Percentiles rank a stretch among this genome's conserved stretches.
Evolutionary conservation across 2,888 invertebrate genomes (phyloP).

Genomic region (Tetrapedia diversipes): DNA sequence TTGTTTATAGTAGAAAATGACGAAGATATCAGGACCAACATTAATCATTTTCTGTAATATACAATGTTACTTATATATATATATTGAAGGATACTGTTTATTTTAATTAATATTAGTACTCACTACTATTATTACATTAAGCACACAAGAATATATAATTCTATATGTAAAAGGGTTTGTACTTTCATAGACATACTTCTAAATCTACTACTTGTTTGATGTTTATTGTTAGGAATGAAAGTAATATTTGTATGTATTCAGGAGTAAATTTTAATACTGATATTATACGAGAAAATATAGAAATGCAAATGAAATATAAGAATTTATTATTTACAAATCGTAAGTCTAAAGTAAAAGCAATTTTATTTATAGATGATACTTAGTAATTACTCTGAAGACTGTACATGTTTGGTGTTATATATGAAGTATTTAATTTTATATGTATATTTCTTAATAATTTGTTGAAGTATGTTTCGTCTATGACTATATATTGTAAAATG

Average conservation of each 20-base stretch:
- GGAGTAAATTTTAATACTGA: constrained; percentile 46
- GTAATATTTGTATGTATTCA: constrained; percentile 55
- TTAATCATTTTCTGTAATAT: constrained; percentile 53
- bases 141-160: constrained; percentile 24
- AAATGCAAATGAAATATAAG: constrained; percentile 2
- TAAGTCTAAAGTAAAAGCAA: constrained; percentile 20
- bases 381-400: constrained; percentile 26
- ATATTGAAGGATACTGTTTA: constrained; percentile 47
- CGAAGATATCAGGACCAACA: constrained; percentile 55
- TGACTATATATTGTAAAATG: constrained; percentile 8
- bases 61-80: constrained; percentile 58
- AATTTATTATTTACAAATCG: constrained; percentile 6
- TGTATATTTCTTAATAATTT: constrained; percentile 12
- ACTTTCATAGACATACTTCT: constrained; percentile 76
- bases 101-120: constrained; percentile 51
- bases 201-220: constrained; percentile 67
- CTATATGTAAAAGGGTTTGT: constrained; percentile 66
- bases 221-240: constrained; percentile 64
- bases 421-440: constrained; percentile 21
- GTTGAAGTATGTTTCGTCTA: constrained; percentile 13
- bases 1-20: constrained; percentile 36
- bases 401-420: constrained; percentile 1
- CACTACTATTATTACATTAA: constrained; percentile 41
- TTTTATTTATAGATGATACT: constrained; percentile 25
- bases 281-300: constrained; percentile 9